Percentiles rank a stretch among this genome's conserved stretches.
These are phyloP conservation scores for Pongo pygmaeus DNA, from an alignment of 2,113 vertebrate genomes.

Conservation along the genomic window DNA sequence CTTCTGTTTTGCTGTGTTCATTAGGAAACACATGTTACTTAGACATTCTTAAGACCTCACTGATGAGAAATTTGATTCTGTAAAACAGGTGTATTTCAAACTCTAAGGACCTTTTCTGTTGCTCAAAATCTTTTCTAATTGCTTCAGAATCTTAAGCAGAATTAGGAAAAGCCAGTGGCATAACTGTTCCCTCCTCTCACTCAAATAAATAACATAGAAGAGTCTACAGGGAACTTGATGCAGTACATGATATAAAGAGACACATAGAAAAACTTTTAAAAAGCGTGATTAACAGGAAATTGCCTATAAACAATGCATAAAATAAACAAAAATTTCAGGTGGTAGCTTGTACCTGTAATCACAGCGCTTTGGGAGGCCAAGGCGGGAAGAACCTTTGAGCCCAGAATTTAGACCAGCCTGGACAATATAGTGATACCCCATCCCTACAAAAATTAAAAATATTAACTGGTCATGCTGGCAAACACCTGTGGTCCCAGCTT, in stretches of 20 bases:
- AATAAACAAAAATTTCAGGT: neutral
- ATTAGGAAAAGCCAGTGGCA: constrained; percentile 45
- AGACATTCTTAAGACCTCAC: constrained; percentile 67
- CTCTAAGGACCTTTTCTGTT: constrained; percentile 55
- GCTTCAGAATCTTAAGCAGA: constrained; percentile 69
- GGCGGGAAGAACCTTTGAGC: too few relatives aligned
- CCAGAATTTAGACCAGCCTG: too few relatives aligned
- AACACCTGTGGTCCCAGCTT: too few relatives aligned
- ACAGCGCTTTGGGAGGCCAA: too few relatives aligned
- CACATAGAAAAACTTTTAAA: neutral
- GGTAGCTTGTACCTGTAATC: too few relatives aligned
- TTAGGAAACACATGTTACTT: constrained; percentile 77
- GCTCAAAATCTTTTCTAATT: constrained; percentile 69
- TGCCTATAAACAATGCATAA: neutral
- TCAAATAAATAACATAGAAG: constrained; percentile 52
- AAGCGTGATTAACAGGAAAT: neutral
- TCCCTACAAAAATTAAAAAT: too few relatives aligned
- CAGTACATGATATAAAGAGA: neutral
- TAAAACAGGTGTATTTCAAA: constrained; percentile 61
- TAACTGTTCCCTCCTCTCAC: neutral
- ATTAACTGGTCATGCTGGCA: too few relatives aligned
- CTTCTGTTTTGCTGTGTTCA: constrained; percentile 71
- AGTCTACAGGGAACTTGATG: neutral
- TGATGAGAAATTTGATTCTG: constrained; percentile 72
- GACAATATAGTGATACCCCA: too few relatives aligned